Base-by-base conservation (phyloP, 2,113 vertebrate species). In the Lota lota region DNA sequence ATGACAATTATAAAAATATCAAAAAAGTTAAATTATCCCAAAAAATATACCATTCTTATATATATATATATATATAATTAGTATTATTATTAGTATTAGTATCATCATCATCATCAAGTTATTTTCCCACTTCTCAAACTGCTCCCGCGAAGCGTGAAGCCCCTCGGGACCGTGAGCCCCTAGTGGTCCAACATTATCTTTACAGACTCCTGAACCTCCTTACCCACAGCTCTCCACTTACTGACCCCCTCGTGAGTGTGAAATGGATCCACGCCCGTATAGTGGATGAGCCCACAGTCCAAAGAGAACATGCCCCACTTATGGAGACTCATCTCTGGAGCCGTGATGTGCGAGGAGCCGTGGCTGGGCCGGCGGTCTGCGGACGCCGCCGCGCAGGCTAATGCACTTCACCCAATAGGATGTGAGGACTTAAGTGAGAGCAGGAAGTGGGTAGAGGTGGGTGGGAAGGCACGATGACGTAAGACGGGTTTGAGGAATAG, bases 251-350 rank as follows among this genome's bases (percentile, higher is more conserved):
- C 33, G 73, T 47, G 40, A 33, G 28, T 78, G 79, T 84, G 82
- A 85, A 86, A 85, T 86, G 83, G 76, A 88, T 85, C 71, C 61
- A 66, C 15, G 74, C 79, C 71, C 72, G 12, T 47, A 47, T 14
- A 47, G 40, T 14, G 10, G 40, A 12, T 47, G 6, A 47, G 40
- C 40, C 40, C 40, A 47, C 40, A 1, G 12, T 74, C 72, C 75
- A 82, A 63, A 64, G 72, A 67, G 85, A 81, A 84, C 87, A 78
- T 71, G 75, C 79, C 76, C 76, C 77, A 81, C 76, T 78, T 78
- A 77, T 79, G 74, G 80, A 40, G 75, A 74, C 73, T 75, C 73
- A 80, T 77, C 79, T 84, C 80, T 65, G 67, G 63, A 79, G 74
- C 67, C 72, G 78, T 73, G 77, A 66, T 78, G 69, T 78, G 80